Conservation (phyloP, 2,888 invertebrate genomes). For the Hirtodrosophila trivittata region DNA sequence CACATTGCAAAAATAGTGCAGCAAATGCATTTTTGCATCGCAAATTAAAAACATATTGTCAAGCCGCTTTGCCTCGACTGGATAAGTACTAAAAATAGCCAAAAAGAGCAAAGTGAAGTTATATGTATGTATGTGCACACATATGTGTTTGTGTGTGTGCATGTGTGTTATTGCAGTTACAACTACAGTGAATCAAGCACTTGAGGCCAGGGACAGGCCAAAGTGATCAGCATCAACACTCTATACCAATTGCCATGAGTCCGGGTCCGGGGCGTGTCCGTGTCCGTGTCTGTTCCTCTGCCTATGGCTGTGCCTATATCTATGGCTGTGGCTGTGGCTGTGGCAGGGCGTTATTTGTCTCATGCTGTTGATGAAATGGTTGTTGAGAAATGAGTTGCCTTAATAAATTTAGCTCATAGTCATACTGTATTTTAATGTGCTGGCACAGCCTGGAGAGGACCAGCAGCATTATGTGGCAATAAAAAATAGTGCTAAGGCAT, state of each 20-base stretch:
- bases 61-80: slow-evolving; percentile 56
- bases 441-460: slow-evolving; percentile 24
- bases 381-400: slow-evolving; percentile 70
- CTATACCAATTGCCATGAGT: slow-evolving; percentile 35
- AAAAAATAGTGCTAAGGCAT: slow-evolving; percentile 81
- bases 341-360: slow-evolving; percentile 51
- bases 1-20: slow-evolving; percentile 42
- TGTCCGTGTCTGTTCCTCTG: slow-evolving; percentile 20
- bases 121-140: slow-evolving; percentile 5
- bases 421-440: slow-evolving; percentile 47
- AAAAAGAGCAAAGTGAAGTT: slow-evolving; percentile 39
- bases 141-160: not conserved
- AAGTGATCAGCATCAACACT: slow-evolving; percentile 63
- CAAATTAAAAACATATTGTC: slow-evolving; percentile 84
- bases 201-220: slow-evolving; percentile 61
- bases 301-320: slow-evolving; percentile 1
- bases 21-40: slow-evolving; percentile 67
- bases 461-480: slow-evolving; percentile 67
- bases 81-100: slow-evolving; percentile 65
- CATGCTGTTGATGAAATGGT: slow-evolving; percentile 49
- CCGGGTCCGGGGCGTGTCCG: slow-evolving; percentile 23
- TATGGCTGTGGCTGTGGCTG: slow-evolving; percentile 6
- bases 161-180: slow-evolving; percentile 14
- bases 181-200: slow-evolving; percentile 37
- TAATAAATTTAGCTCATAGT: slow-evolving; percentile 74